phyloP scores from a whole-genome alignment of 2,797 vertebrate genomes.

The Anguilla marmorata region DNA sequence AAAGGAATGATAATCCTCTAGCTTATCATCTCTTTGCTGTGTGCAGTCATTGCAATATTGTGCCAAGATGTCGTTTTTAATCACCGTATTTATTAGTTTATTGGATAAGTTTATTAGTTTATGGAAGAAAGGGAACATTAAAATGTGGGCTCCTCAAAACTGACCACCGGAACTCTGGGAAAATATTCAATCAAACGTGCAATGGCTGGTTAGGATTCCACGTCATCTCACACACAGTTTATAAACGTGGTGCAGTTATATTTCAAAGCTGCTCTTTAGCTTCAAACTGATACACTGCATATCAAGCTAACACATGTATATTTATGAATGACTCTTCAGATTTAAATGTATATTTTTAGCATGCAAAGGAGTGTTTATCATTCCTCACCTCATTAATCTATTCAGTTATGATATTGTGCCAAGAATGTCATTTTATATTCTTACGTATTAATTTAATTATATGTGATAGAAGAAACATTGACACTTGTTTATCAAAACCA shows the following conservation, averaged over 20 bases:
- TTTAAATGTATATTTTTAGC: neutral
- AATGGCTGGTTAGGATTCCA: neutral
- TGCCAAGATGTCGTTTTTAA: neutral
- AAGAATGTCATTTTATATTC: neutral
- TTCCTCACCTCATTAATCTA: neutral
- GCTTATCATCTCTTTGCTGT: neutral
- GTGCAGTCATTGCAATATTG: neutral
- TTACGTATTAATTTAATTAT: neutral
- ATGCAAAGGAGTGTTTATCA: neutral
- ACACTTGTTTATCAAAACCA: too few relatives aligned
- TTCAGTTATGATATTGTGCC: neutral
- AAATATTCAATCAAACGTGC: neutral
- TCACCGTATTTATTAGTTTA: neutral
- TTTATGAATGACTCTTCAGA: neutral
- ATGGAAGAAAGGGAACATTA: neutral
- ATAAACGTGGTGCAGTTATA: neutral
- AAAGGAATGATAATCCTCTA: neutral
- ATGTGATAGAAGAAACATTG: neutral
- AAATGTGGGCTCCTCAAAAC: neutral
- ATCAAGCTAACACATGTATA: constrained; percentile 1
- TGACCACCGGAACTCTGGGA: neutral
- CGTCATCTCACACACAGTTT: neutral
- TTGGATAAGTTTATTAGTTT: neutral
- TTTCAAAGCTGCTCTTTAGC: neutral
- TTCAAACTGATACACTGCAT: neutral